Evolutionary conservation across 1,140 invertebrate genomes (phyloP), one percentile per base, ranked within the genome.

Genomic region (Whitmania pigra): DNA sequence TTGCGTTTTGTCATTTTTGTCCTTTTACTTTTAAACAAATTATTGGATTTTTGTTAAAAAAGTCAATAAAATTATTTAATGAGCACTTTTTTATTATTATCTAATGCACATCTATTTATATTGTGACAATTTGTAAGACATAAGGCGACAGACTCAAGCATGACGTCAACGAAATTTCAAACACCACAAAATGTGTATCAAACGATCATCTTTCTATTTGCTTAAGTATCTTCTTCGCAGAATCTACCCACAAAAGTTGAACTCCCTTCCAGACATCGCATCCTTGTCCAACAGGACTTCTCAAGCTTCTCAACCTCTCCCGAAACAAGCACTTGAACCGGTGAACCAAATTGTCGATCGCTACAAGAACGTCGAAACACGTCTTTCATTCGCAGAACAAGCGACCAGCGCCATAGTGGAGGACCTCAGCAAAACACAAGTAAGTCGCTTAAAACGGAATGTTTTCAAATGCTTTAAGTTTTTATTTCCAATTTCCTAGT

Each of bases 261-360:
- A 31, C 57, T 63, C 57, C 18, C 57, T 63, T 11, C 57, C 57
- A 31, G 57, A 63, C 57, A 63, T 63, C 22, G 3, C 57, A 31
- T 25, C 57, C 57, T 25, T 25, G 22, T 6, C 11, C 22, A 25
- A 22, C 1, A 63, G 11, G 22, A 22, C 22, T 25, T 63, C 57
- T n/a, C n/a, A n/a, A 22, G 3, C 22, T 20, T 1, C 22, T 31
- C 57, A 63, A 2, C 57, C 57, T 25, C 20, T 63, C 22, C 57
- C 20, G 11, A 25, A 25, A 20, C 22, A 63, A 63, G 6, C 57
- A 25, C 57, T 63, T 20, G 5, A 25, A 31, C 57, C 15, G 29
- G 6, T 20, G 9, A 13, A 25, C 11, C 22, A 11, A 25, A 22
- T 1, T 13, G 57, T 11, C 22, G 57, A 63, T 15, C 22, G 29